Base-by-base conservation (phyloP, 92 coral and sea anemone genomes). In the Hydrozoanthus gracilis region DNA sequence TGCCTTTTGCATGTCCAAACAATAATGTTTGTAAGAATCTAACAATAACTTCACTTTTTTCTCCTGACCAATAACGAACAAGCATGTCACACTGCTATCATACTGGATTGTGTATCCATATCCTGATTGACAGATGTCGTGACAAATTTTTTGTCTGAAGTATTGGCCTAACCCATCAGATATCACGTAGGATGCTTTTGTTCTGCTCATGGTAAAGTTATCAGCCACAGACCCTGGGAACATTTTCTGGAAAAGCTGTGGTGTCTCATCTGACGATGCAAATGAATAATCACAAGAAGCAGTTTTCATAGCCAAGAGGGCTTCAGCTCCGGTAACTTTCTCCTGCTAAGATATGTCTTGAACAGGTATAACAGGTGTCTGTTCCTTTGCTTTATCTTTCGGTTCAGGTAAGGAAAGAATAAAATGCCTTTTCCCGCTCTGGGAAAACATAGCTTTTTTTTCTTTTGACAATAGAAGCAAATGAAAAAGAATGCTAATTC, bases 151-250 rank as follows among this genome's bases (percentile, higher is more conserved):
- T 20, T 71, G 85, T 65, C 82, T 51, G 44, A 72, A 89, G 83
- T 83, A 85, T 51, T 88, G 92, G 54, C 92, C 92, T 71, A 89
- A 77, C 64, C 92, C 88, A 77, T 89, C 89, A 9, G 87, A 84
- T 66, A 84, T 77, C 71, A 89, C 3, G 83, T 89, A 84, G 4
- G 88, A 84, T 71, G 84, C 74, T 78, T 89, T 89, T 78, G 88
- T 83, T 52, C 83, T 76, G 82, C 88, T 77, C 79, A 89, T 83
- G 66, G 88, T 9, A 67, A 89, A 89, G 84, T 76, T 69, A 60
- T 87, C 87, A 70, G 91, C 72, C 72, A 87, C 91, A 72, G 60
- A 11, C 55, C 93, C 91, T 48, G 93, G 91, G 89, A 91, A 87
- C 86, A 90, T 91, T 68, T 83, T 55, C 76, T 91, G 87, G 86